Base-by-base conservation (phyloP, 2,113 vertebrate species). In the Vidua macroura region DNA sequence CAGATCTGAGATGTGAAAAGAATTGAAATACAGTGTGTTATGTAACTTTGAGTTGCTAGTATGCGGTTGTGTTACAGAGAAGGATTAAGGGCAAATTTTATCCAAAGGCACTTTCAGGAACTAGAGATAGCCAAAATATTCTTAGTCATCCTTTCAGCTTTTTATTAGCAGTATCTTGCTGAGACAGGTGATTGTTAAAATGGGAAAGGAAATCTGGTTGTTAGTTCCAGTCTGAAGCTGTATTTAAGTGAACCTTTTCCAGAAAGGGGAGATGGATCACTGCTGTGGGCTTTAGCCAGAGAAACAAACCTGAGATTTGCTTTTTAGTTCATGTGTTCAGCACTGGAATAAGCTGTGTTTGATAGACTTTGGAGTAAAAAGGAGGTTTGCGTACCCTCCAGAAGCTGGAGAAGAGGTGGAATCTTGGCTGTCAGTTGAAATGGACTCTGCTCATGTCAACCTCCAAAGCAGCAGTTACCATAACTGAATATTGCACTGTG, bases 61-160 rank as follows among this genome's bases (percentile, higher is more conserved):
- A 41, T 15, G n/a, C 0, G 0, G 58, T 69, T 85, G 58, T 90
- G 33, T 88, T 83, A 69, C 58, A 53, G 62, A 56, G 74, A 44
- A 90, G 80, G 87, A 83, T 94, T 91, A 96, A 91, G 78, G 82
- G 67, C 66, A 79, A 74, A 73, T 75, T 95, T 91, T 94, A 86
- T 82, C 87, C 90, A 62, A 94, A 94, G 85, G 74, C 74, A 67
- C 52, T 93, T 91, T 82, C 49, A 83, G 78, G 58, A 89, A 56
- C 66, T 73, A 49, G 70, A 85, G 82, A 64, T 91, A 83, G 5
- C 93, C 37, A 85, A 67, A 85, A 85, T 66, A 66, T 37, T 79
- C 41, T 92, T 90, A 88, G 82, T 87, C 41, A 76, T 83, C 63
- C 74, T 73, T 82, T 73, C 49, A 56, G 68, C 56, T 83, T 90